Evolutionary conservation across 2,888 invertebrate genomes (phyloP).

Genomic region (Ptilodon capucinus): DNA sequence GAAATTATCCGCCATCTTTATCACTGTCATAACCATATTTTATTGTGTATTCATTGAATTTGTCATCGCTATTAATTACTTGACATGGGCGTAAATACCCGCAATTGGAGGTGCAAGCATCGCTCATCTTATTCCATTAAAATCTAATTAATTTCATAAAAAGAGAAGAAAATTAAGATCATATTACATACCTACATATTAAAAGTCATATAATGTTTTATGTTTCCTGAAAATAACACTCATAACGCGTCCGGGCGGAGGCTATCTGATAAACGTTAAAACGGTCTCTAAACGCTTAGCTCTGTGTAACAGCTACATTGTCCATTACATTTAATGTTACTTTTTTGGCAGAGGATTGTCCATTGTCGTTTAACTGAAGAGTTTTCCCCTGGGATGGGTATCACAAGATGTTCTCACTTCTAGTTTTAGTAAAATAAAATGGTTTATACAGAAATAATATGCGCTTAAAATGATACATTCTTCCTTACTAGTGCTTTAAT

Average conservation of each 20-base stretch:
- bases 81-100: no score
- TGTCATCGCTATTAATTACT: no score
- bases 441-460: background rate
- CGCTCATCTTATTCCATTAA: no score
- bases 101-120: no score
- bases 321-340: conserved; percentile 33
- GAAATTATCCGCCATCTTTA: no score
- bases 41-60: no score
- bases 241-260: conserved; percentile 7
- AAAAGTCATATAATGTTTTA: background rate
- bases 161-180: no score
- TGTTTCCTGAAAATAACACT: background rate
- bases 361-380: conserved; percentile 11
- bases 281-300: conserved; percentile 9
- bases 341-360: conserved; percentile 21
- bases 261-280: conserved; percentile 26
- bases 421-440: background rate
- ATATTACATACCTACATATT: background rate
- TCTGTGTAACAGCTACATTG: conserved; percentile 19
- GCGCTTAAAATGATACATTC: background rate
- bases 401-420: background rate
- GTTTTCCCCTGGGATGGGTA: background rate
- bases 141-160: no score
- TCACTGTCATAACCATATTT: no score
- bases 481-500: no score